phyloP scores from a whole-genome alignment of 2,888 invertebrate species.

The Alviniconcha strummeri region DNA sequence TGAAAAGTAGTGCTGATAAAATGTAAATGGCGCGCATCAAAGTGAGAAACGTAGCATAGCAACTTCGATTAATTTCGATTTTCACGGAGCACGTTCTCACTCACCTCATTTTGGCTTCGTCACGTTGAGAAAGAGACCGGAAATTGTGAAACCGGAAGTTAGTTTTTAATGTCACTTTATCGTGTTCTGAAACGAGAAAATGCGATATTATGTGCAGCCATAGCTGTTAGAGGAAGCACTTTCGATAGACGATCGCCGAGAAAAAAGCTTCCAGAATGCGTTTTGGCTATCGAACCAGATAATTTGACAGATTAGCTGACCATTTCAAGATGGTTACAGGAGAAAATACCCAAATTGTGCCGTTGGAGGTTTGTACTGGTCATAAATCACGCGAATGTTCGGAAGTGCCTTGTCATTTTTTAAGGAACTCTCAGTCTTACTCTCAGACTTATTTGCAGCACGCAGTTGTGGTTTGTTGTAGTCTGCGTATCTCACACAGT shows the following conservation, averaged over 20 bases:
- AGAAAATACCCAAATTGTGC: conserved; percentile 58
- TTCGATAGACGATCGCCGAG: conserved; percentile 25
- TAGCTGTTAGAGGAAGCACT: conserved; percentile 37
- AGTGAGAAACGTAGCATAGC: too few species aligned
- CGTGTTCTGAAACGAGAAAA: conserved; percentile 28
- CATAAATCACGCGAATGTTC: neutral
- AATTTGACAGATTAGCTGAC: neutral
- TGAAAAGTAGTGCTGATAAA: too few species aligned
- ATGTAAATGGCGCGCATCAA: too few species aligned
- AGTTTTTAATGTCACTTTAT: conserved; percentile 18
- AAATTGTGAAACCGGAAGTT: conserved; percentile 40
- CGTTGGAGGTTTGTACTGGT: conserved; percentile 52
- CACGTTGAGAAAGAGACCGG: conserved; percentile 29
- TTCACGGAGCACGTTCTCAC: neutral
- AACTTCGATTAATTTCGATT: neutral
- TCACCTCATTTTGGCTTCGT: conserved; percentile 52
- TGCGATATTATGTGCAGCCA: conserved; percentile 45
- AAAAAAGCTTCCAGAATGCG: conserved; percentile 20
- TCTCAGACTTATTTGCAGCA: too few species aligned
- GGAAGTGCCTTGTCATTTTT: conserved; percentile 8
- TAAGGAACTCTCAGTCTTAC: neutral
- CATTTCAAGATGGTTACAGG: conserved; percentile 54
- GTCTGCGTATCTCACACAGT: too few species aligned
- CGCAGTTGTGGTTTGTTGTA: too few species aligned
- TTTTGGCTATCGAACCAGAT: conserved; percentile 7